Percentiles rank a stretch among this genome's conserved stretches.
Conservation (phyloP, 2,888 invertebrate species). For the Archips xylosteana region DNA sequence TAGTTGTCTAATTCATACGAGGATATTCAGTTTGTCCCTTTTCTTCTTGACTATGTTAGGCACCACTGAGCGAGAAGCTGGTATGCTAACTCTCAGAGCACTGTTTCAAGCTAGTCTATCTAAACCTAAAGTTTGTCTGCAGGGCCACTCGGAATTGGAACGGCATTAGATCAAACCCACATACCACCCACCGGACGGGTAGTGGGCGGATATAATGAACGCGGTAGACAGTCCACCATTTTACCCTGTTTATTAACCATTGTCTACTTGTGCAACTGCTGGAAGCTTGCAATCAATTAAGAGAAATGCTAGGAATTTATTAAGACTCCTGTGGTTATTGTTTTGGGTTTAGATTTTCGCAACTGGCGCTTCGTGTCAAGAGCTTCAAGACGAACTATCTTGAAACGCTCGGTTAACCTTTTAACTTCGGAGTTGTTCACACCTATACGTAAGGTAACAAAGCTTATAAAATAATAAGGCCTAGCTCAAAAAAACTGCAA, state of each 20-base stretch:
- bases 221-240: constrained; percentile 62
- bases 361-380: no score
- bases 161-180: constrained; percentile 46
- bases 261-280: constrained; percentile 53
- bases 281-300: constrained; percentile 28
- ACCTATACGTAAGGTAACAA: no score
- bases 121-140: constrained; percentile 3
- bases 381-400: no score
- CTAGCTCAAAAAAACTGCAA: no score
- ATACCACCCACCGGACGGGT: constrained; percentile 54
- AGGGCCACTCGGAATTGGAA: constrained; percentile 41
- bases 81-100: neutral
- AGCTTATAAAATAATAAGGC: no score
- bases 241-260: constrained; percentile 65
- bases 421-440: no score
- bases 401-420: no score
- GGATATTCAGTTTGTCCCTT: no score
- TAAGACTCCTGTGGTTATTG: constrained; percentile 1
- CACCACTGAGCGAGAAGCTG: no score
- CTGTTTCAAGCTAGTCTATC: neutral
- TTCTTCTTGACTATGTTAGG: no score
- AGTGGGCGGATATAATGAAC: constrained; percentile 72
- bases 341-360: neutral
- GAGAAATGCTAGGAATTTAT: constrained; percentile 31
- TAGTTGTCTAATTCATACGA: no score